A percentile compares a stretch with the other conserved stretches of the same genome.
Evolutionary conservation across 2,888 invertebrate genomes (phyloP).

Genomic region (Eueremaeus valkanovi): DNA sequence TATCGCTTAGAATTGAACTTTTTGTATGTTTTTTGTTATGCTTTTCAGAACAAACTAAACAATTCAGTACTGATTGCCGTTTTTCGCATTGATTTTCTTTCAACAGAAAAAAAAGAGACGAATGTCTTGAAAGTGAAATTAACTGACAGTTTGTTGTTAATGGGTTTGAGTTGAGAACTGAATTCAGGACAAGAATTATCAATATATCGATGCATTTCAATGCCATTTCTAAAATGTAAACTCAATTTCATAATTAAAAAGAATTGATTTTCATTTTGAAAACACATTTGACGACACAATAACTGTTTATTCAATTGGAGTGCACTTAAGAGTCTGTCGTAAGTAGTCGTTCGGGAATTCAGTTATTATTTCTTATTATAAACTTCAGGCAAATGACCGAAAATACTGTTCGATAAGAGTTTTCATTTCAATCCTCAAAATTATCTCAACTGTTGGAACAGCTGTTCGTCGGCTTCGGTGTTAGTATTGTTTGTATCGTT

Average conservation of each 20-base stretch:
- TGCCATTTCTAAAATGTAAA: constrained; percentile 4
- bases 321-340: background rate
- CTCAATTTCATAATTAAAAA: background rate
- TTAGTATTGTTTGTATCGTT: background rate
- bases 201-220: constrained; percentile 2
- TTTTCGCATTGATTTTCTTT: constrained; percentile 3
- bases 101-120: background rate
- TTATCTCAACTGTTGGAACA: background rate
- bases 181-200: background rate
- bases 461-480: background rate
- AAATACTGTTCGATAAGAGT: constrained; percentile 4
- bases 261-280: background rate
- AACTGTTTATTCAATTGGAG: background rate
- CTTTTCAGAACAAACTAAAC: background rate
- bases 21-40: no score
- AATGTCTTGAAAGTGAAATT: background rate
- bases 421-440: background rate
- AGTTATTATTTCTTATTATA: constrained; percentile 6
- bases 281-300: background rate
- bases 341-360: background rate
- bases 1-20: background rate
- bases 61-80: background rate
- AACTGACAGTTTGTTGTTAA: background rate
- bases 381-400: background rate
- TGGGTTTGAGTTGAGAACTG: background rate